Percentiles rank a stretch among this genome's conserved stretches.
Conservation (phyloP, 2,888 invertebrate genomes). For the Euproctis similis region DNA sequence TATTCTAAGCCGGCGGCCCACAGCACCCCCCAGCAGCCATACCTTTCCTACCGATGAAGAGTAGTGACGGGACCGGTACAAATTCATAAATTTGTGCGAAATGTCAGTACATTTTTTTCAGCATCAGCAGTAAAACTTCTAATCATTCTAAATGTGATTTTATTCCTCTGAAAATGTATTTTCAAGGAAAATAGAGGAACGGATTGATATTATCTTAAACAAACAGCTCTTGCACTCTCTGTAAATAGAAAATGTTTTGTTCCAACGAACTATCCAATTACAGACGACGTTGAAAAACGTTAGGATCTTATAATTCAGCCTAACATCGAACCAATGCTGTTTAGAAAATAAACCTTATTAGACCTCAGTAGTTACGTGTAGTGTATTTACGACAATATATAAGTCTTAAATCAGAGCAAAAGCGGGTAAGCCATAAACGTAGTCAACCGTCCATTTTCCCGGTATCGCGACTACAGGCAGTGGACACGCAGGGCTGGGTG, state of each 20-base stretch:
- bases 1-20: no score
- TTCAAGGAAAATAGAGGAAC: no score
- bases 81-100: no score
- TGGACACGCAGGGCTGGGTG: conserved; percentile 56
- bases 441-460: conserved; percentile 73
- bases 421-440: conserved; percentile 68
- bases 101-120: no score
- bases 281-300: conserved; percentile 21
- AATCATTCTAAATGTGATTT: no score
- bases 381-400: conserved; percentile 57
- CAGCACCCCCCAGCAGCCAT: no score
- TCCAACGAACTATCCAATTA: conserved; percentile 15
- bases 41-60: no score
- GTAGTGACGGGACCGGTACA: no score
- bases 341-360: conserved; percentile 60
- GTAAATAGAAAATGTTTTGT: conserved; percentile 3
- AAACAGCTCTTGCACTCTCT: no score
- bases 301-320: conserved; percentile 32
- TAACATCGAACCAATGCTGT: conserved; percentile 39
- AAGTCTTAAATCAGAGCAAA: conserved; percentile 58
- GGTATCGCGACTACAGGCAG: conserved; percentile 62
- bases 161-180: no score
- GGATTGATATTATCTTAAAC: no score
- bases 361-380: conserved; percentile 47
- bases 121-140: no score